A percentile compares a stretch with the other conserved stretches of the same genome.
These are phyloP conservation scores for Ctenopoma kingsleyae DNA, from an alignment of 2,797 vertebrate genomes.

Conservation along the genomic window DNA sequence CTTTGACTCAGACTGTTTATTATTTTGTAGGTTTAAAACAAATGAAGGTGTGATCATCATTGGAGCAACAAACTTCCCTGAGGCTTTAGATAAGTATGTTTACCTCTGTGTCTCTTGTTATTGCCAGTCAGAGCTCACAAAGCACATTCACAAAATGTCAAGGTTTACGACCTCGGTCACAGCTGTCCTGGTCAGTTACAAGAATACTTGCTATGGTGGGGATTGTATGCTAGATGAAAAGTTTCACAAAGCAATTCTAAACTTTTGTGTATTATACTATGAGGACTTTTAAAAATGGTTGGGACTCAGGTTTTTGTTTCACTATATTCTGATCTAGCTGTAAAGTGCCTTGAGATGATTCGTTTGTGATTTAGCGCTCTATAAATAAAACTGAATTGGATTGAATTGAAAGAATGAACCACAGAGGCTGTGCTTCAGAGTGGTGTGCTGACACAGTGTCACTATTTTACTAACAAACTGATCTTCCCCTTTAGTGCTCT, in stretches of 20 bases:
- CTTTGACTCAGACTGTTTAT: neutral
- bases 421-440: neutral
- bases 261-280: too few relatives aligned
- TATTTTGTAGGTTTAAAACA: slow-evolving; percentile 90
- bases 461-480: slow-evolving; percentile 3
- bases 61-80: slow-evolving; percentile 98
- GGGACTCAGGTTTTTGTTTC: too few relatives aligned
- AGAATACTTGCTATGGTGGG: too few relatives aligned
- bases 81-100: slow-evolving; percentile 97
- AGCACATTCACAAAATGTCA: slow-evolving; percentile 9
- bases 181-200: slow-evolving; percentile 4
- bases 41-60: slow-evolving; percentile 99
- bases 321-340: too few relatives aligned
- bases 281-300: too few relatives aligned
- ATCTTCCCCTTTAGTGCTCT: slow-evolving; percentile 85
- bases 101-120: neutral
- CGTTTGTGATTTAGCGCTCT: too few relatives aligned
- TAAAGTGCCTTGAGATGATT: too few relatives aligned
- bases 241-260: too few relatives aligned
- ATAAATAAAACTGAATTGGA: too few relatives aligned
- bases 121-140: neutral
- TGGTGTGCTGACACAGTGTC: neutral
- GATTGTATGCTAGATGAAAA: too few relatives aligned
- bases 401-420: too few relatives aligned
- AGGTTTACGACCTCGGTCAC: neutral